Percentiles rank a stretch among this genome's conserved stretches.
Conservation (phyloP, 2,797 vertebrate genomes). For the Galago senegalensis region DNA sequence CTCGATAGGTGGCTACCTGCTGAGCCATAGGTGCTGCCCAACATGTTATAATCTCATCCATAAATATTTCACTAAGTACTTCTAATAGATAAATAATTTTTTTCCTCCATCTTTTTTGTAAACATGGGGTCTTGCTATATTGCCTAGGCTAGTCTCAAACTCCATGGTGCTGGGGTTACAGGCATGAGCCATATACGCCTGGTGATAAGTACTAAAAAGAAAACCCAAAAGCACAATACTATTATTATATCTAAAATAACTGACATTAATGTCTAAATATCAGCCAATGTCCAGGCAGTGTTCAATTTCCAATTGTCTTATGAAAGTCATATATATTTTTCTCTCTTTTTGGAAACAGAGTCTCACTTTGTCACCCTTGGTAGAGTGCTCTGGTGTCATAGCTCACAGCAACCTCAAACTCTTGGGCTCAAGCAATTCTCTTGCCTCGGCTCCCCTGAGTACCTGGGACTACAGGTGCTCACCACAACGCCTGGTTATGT, state of each 20-base stretch:
- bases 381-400: too few relatives aligned
- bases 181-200: neutral
- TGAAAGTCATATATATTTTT: neutral
- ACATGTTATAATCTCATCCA: neutral
- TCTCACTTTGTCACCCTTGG: too few relatives aligned
- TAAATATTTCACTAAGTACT: neutral
- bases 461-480: too few relatives aligned
- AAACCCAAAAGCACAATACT: neutral
- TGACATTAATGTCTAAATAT: neutral
- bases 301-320: neutral
- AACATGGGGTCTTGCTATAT: neutral
- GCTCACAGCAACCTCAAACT: too few relatives aligned
- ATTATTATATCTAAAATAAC: neutral
- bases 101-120: neutral
- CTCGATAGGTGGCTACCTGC: too few relatives aligned
- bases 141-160: neutral
- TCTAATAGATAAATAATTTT: neutral
- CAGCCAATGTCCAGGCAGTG: neutral
- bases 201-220: neutral
- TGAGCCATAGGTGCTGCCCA: neutral
- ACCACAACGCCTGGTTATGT: too few relatives aligned
- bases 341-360: too few relatives aligned
- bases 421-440: too few relatives aligned
- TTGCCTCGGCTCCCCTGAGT: too few relatives aligned
- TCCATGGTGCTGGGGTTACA: neutral